Percentiles rank a stretch among this genome's conserved stretches.
Evolutionary conservation across 2,797 vertebrate species (phyloP).

Genomic region (Galagoides demidoff): DNA sequence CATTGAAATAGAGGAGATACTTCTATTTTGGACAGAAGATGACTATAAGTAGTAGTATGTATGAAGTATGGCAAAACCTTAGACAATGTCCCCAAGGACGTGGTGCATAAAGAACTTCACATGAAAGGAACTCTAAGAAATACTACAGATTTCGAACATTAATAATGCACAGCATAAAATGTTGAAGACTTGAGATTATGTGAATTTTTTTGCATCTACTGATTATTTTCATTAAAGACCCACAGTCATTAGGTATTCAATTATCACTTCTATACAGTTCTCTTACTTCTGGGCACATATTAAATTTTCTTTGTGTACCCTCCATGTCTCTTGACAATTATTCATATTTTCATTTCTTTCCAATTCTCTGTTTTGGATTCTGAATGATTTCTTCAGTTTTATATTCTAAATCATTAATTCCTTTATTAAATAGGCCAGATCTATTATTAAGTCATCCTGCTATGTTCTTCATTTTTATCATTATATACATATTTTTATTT

Average conservation of each 20-base stretch:
- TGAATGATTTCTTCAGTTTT: neutral
- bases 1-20: neutral
- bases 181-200: neutral
- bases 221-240: neutral
- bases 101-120: neutral
- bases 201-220: neutral
- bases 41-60: neutral
- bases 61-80: neutral
- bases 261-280: neutral
- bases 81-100: neutral
- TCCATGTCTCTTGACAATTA: neutral
- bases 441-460: neutral
- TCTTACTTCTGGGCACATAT: neutral
- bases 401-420: neutral
- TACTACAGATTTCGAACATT: neutral
- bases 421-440: neutral
- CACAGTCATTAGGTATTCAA: neutral
- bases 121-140: neutral
- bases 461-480: neutral
- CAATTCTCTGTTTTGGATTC: neutral
- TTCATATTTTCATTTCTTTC: slow-evolving; percentile 1
- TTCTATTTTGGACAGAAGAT: neutral
- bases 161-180: neutral
- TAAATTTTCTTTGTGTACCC: neutral
- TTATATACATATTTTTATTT: neutral